Conservation (phyloP, 1,140 invertebrate species). For the Drosophila kurseongensis region DNA sequence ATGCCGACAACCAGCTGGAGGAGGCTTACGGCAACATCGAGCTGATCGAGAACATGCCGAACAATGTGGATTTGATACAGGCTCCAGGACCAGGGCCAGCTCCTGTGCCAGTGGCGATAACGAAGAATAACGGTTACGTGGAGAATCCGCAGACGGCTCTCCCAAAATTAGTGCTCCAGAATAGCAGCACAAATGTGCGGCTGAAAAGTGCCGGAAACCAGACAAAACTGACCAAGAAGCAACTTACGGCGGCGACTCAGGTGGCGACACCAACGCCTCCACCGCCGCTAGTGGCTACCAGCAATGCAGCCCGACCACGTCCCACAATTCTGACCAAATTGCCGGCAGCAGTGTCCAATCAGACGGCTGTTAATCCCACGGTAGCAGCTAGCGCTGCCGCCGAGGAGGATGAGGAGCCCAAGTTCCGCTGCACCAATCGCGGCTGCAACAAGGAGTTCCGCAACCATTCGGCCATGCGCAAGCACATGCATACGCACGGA, state of each 20-base stretch:
- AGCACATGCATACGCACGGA: slow-evolving; percentile 98
- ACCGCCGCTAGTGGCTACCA: slow-evolving; percentile 86
- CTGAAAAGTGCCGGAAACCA: slow-evolving; percentile 59
- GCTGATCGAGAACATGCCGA: slow-evolving; percentile 74
- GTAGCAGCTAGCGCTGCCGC: slow-evolving; percentile 5
- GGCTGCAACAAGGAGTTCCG: slow-evolving; percentile 98
- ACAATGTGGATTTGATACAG: slow-evolving; percentile 57
- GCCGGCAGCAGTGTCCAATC: slow-evolving; percentile 85
- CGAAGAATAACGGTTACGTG: slow-evolving; percentile 21
- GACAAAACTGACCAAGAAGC: slow-evolving; percentile 86
- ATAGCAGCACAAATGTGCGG: slow-evolving; percentile 72
- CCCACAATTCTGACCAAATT: slow-evolving; percentile 37
- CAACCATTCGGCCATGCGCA: slow-evolving; percentile 98
- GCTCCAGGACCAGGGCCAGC: slow-evolving; percentile 5
- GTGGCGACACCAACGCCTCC: slow-evolving; percentile 87
- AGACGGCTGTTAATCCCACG: slow-evolving; percentile 70
- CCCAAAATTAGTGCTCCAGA: slow-evolving; percentile 66
- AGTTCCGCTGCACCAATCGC: slow-evolving; percentile 95
- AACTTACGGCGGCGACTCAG: slow-evolving; percentile 84
- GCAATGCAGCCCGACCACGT: slow-evolving; percentile 85
- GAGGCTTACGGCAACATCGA: slow-evolving; percentile 69
- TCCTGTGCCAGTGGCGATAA: background rate
- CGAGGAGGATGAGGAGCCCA: slow-evolving; percentile 65
- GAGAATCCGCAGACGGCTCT: slow-evolving; percentile 22
- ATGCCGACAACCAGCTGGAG: slow-evolving; percentile 61